phyloP scores from a whole-genome alignment of 2,113 vertebrate genomes.

The Fregetta grallaria region DNA sequence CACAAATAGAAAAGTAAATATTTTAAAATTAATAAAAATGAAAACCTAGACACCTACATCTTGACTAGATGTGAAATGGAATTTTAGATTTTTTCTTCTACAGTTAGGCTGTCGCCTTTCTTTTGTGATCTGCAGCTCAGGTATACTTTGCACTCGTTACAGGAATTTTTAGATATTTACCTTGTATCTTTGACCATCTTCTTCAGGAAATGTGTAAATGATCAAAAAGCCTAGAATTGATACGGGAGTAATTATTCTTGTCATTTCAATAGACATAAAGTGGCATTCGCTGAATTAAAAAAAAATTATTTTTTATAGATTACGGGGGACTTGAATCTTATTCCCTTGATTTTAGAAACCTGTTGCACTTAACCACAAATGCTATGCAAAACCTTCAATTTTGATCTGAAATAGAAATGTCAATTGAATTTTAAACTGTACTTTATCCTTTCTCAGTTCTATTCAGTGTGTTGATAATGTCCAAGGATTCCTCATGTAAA shows the following conservation, averaged over 20 bases:
- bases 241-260: background rate
- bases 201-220: background rate
- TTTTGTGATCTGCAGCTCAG: background rate
- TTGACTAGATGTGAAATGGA: background rate
- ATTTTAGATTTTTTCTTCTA: background rate
- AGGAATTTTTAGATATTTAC: background rate
- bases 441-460: background rate
- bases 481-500: background rate
- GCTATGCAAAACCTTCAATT: background rate
- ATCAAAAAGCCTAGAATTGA: background rate
- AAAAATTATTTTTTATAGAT: background rate
- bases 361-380: background rate
- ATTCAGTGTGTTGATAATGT: background rate
- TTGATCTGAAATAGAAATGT: background rate
- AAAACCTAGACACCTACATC: background rate
- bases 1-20: background rate
- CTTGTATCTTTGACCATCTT: background rate
- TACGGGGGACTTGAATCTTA: background rate
- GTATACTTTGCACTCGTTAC: background rate
- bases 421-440: background rate
- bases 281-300: background rate
- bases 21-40: background rate
- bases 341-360: background rate
- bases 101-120: background rate
- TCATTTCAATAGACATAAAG: background rate